Conservation (phyloP, 1,140 invertebrate genomes). For the Eubasilissa regina region DNA sequence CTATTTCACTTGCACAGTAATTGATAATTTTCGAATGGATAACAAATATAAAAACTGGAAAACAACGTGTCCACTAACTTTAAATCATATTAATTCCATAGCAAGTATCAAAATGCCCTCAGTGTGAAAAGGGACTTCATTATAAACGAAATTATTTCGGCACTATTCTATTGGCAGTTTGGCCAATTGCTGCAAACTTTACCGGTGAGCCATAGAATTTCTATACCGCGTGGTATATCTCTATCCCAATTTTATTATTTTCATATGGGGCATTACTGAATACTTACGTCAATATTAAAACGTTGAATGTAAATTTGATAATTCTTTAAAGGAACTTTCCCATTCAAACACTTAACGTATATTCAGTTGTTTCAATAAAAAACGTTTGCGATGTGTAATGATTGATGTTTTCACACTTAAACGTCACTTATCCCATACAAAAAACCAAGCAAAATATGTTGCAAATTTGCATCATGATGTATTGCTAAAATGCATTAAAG, state of each 20-base stretch:
- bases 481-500: no score
- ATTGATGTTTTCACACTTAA: no score
- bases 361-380: no score
- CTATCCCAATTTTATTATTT: constrained; percentile 26
- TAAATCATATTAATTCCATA: constrained; percentile 49
- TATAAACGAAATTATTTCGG: constrained; percentile 51
- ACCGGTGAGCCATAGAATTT: constrained; percentile 1
- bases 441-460: no score
- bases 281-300: no score
- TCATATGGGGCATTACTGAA: constrained; percentile 9
- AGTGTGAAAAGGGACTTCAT: constrained; percentile 46
- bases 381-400: no score
- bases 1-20: constrained; percentile 18
- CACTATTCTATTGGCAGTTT: constrained; percentile 33
- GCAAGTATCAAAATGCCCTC: constrained; percentile 36
- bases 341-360: no score
- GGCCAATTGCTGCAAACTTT: background rate
- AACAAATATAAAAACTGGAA: constrained; percentile 47
- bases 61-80: constrained; percentile 13
- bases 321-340: no score
- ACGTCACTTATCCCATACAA: no score
- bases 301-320: no score
- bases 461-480: no score
- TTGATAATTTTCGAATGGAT: constrained; percentile 15
- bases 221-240: background rate